Evolutionary conservation across 2,797 vertebrate species (phyloP).

Genomic region (Girardinus metallicus): DNA sequence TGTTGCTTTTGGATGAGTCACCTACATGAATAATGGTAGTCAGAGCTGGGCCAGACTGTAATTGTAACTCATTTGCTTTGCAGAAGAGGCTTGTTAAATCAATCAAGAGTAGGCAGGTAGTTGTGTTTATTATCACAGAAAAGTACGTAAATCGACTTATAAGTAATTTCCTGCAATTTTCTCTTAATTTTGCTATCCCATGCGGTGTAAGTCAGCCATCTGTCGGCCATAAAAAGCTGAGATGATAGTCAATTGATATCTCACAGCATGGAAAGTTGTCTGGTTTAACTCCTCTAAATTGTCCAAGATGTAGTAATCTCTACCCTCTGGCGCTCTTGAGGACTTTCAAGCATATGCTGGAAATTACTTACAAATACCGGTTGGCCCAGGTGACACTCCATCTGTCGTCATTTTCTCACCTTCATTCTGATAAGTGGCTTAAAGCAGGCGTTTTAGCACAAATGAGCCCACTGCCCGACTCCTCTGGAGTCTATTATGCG

Average conservation of each 20-base stretch:
- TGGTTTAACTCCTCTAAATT: slow-evolving; percentile 42
- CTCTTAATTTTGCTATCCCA: slow-evolving; percentile 20
- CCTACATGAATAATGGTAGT: slow-evolving; percentile 20
- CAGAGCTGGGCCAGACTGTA: slow-evolving; percentile 41
- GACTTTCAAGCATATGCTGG: slow-evolving; percentile 32
- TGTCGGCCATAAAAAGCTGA: slow-evolving; percentile 41
- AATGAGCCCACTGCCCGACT: slow-evolving; percentile 70
- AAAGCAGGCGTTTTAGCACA: slow-evolving; percentile 70
- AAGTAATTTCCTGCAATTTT: slow-evolving; percentile 56
- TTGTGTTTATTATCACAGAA: slow-evolving; percentile 38
- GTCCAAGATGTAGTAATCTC: slow-evolving; percentile 31
- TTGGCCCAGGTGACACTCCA: slow-evolving; percentile 44
- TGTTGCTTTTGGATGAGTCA: slow-evolving; percentile 45
- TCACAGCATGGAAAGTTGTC: slow-evolving; percentile 57
- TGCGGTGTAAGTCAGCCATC: slow-evolving; percentile 39
- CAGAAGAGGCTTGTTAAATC: slow-evolving; percentile 30
- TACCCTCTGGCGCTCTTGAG: slow-evolving; percentile 31
- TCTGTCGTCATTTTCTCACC: slow-evolving; percentile 32
- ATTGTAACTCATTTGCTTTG: slow-evolving; percentile 30
- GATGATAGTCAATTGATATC: slow-evolving; percentile 40
- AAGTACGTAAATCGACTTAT: slow-evolving; percentile 46
- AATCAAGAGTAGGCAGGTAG: slow-evolving; percentile 31
- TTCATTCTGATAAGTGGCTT: slow-evolving; percentile 32
- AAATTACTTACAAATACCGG: slow-evolving; percentile 47
- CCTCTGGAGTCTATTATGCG: slow-evolving; percentile 35